These are phyloP conservation scores for Lasiurus cinereus DNA, from an alignment of 2,113 vertebrate species.

Conservation along the genomic window DNA sequence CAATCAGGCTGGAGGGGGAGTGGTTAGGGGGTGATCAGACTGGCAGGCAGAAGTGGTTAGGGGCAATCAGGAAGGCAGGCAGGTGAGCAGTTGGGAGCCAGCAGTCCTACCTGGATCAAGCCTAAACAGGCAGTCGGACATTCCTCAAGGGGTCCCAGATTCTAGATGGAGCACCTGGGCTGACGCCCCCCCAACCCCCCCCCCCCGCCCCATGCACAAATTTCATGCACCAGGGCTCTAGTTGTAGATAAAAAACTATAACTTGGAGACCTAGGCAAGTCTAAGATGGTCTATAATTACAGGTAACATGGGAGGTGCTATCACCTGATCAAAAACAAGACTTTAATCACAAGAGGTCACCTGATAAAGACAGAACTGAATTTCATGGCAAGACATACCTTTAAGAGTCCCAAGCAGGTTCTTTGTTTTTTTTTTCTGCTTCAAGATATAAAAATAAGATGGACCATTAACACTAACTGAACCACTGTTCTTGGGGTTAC, in stretches of 20 bases:
- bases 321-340: background rate
- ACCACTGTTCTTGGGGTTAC: background rate
- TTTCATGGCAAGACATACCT: background rate
- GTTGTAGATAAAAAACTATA: background rate
- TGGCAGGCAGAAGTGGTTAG: too few species aligned
- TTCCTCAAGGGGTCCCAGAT: too few species aligned
- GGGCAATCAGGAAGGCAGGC: too few species aligned
- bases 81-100: too few species aligned
- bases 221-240: too few species aligned
- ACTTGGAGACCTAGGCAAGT: background rate
- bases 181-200: too few species aligned
- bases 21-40: too few species aligned
- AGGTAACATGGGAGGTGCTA: background rate
- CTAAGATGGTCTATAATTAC: background rate
- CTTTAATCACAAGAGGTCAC: background rate
- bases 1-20: too few species aligned
- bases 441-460: background rate
- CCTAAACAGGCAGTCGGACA: too few species aligned
- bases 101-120: too few species aligned
- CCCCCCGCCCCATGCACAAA: too few species aligned
- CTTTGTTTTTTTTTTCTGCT: background rate
- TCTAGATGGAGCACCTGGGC: too few species aligned
- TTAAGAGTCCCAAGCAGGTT: background rate
- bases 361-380: conserved; percentile 4
- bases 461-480: background rate